These are phyloP conservation scores for Ceuthmochares aereus DNA, from an alignment of 2,113 vertebrate species.

Conservation along the genomic window DNA sequence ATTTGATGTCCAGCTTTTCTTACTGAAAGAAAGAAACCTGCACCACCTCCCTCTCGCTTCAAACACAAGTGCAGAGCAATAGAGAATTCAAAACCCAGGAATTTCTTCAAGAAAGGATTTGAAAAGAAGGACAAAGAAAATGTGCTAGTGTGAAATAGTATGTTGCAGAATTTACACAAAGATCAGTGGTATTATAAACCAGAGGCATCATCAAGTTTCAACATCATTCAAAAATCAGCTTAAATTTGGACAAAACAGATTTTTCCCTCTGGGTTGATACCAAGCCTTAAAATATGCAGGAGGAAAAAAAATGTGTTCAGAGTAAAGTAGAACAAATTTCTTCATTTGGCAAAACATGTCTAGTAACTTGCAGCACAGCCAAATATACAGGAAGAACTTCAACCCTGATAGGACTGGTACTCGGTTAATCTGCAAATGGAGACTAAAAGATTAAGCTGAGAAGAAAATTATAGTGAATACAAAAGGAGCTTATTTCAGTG, in stretches of 20 bases:
- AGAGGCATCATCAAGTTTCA: background rate
- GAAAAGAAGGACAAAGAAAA: background rate
- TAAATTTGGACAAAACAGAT: background rate
- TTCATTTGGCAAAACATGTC: background rate
- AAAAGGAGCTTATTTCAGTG: slow-evolving; percentile 4
- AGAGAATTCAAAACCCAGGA: background rate
- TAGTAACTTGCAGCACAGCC: background rate
- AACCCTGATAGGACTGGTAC: background rate
- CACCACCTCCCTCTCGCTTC: background rate
- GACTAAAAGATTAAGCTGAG: background rate
- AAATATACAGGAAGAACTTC: background rate
- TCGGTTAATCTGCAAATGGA: background rate
- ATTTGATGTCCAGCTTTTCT: background rate
- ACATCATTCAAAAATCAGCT: background rate
- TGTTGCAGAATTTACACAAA: background rate
- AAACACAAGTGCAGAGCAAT: background rate
- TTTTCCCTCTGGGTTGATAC: background rate
- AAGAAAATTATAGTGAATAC: background rate
- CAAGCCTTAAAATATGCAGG: background rate
- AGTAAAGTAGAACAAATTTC: background rate
- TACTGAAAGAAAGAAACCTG: background rate
- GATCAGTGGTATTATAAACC: background rate
- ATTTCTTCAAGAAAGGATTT: background rate
- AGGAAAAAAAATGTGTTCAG: background rate
- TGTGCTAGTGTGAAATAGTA: background rate